Evolutionary conservation across 1,140 invertebrate species (phyloP).

Genomic region (Dinothrombium tinctorium): DNA sequence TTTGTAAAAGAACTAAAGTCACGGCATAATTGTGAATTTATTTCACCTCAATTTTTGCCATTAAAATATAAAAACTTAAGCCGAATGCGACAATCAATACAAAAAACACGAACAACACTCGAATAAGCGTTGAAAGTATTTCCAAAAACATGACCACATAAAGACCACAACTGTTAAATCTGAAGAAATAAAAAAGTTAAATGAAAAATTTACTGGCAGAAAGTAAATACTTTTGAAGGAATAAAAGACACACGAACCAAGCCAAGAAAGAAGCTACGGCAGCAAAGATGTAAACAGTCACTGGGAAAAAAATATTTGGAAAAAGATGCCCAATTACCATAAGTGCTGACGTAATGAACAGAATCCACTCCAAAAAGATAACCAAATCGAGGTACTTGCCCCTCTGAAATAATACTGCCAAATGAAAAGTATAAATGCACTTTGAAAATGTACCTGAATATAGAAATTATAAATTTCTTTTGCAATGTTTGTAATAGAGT

Average conservation of each 20-base stretch:
- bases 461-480: no score
- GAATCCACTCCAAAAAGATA: slow-evolving; percentile 35
- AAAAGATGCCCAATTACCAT: slow-evolving; percentile 30
- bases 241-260: slow-evolving; percentile 64
- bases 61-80: slow-evolving; percentile 52
- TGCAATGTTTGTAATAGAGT: no score
- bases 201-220: neutral
- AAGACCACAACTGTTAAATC: slow-evolving; percentile 41
- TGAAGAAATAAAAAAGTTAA: slow-evolving; percentile 13
- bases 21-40: no score
- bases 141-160: slow-evolving; percentile 80
- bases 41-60: slow-evolving; percentile 29
- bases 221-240: slow-evolving; percentile 38
- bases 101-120: slow-evolving; percentile 62
- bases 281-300: slow-evolving; percentile 20
- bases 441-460: no score
- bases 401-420: no score
- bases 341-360: slow-evolving; percentile 38
- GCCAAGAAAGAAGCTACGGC: slow-evolving; percentile 55
- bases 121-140: slow-evolving; percentile 58
- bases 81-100: slow-evolving; percentile 71
- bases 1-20: neutral
- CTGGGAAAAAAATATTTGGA: neutral
- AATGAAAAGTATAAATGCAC: no score
- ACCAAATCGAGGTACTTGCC: slow-evolving; percentile 24